Evolutionary conservation across 2,888 invertebrate genomes (phyloP), one percentile per base, ranked within the genome.

Genomic region (Hirtodrosophila alboralis): DNA sequence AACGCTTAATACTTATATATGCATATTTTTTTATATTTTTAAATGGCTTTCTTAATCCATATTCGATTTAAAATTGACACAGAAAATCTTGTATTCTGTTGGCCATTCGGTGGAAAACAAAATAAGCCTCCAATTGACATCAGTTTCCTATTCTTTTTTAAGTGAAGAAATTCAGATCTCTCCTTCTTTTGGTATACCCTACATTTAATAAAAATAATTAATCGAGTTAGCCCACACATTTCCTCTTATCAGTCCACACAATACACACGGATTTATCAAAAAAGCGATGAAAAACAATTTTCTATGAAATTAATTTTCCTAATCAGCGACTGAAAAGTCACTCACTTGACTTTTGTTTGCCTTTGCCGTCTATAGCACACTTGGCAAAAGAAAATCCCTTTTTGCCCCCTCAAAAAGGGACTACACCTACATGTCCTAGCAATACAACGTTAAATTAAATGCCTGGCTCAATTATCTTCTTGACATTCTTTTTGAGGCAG

Each of bases 251-350:
- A 30, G 48, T 37, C 31, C 43, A 33, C 21, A 43, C 36, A 41
- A 60, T 43, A 59, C 43, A 31, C 4, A 37, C 37, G 34, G 26
- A 53, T 45, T 54, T 72, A 53, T 53, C 59, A 49, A 41, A 27
- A 40, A 51, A 67, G 27, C 52, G 44, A 41, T 54, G 40, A 23
- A 43, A 48, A 59, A 64, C 34, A 70, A 71, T 74, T 74, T 84
- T 65, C 60, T 76, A 73, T 67, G 51, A 84, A 79, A 84, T 84
- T 84, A 84, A 79, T 84, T 79, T 77, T 49, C 65, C 68, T 71
- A 84, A 79, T 84, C 78, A 77, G 59, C 49, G 36, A 57, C 51
- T 58, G 47, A 65, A 75, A 71, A 85, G 81, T 80, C 84, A 73
- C 40, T 84, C 80, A 69, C 65, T 67, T 71, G 65, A 67, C 70